Evolutionary conservation across 2,113 vertebrate species (phyloP).

Genomic region (Scartelaos histophorus): DNA sequence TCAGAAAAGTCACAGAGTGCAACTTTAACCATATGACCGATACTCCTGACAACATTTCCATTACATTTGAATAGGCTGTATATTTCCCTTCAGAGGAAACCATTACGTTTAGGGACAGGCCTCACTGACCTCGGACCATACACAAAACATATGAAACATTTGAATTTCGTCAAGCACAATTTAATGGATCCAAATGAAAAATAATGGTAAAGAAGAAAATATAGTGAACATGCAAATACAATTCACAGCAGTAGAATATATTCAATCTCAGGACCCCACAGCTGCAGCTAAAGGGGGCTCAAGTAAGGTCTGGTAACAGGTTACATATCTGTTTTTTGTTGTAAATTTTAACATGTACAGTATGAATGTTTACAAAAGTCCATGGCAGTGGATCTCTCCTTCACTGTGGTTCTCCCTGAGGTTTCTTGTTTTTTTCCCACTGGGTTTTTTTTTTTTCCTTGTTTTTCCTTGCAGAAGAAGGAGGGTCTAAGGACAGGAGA

Average conservation of each 20-base stretch:
- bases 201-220: not conserved
- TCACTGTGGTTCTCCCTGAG: too few species aligned
- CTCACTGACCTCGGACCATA: not conserved
- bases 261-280: not conserved
- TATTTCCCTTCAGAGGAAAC: not conserved
- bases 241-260: not conserved
- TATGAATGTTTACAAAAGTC: not conserved
- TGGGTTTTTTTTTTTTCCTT: too few species aligned
- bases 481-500: too few species aligned
- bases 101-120: not conserved
- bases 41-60: not conserved
- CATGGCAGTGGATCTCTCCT: too few species aligned
- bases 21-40: too few species aligned
- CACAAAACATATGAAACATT: not conserved
- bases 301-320: not conserved
- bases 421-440: too few species aligned
- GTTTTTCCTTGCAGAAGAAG: too few species aligned
- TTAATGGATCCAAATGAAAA: not conserved
- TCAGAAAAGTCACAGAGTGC: too few species aligned
- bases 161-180: not conserved
- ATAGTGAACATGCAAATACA: not conserved
- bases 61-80: not conserved
- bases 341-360: not conserved
- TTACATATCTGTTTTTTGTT: too few species aligned
- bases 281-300: not conserved